Evolutionary conservation across 2,113 vertebrate species (phyloP).

Genomic region (Chionodraco myersi): DNA sequence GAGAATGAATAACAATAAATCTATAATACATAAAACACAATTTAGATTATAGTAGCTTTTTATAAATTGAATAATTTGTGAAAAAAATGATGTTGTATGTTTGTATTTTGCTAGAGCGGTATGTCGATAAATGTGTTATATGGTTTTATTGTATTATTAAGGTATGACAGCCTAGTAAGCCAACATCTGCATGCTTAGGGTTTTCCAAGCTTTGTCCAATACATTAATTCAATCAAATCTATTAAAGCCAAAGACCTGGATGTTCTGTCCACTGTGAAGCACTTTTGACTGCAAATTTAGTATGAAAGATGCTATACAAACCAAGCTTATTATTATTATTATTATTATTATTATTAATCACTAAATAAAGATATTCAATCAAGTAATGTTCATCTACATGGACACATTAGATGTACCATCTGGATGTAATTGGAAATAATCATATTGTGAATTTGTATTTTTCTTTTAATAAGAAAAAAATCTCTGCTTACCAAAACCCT

Average conservation of each 20-base stretch:
- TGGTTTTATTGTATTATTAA: too few relatives aligned
- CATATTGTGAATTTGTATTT: neutral
- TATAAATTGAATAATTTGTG: too few relatives aligned
- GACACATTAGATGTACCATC: neutral
- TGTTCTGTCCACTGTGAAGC: too few relatives aligned
- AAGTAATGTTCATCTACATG: neutral
- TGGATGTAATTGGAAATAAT: neutral
- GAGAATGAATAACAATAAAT: neutral
- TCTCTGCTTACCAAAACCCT: neutral
- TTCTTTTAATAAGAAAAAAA: neutral
- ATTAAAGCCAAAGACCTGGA: neutral
- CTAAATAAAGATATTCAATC: neutral
- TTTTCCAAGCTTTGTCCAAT: too few relatives aligned
- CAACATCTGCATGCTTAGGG: too few relatives aligned
- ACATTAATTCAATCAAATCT: neutral
- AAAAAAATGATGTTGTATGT: neutral
- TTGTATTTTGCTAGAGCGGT: neutral
- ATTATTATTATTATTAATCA: too few relatives aligned
- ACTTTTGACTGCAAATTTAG: too few relatives aligned
- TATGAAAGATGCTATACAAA: too few relatives aligned
- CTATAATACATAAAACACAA: neutral
- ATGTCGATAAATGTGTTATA: neutral
- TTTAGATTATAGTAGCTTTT: neutral
- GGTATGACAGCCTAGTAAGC: too few relatives aligned
- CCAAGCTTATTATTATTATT: neutral